Percentiles rank a stretch among this genome's conserved stretches.
Evolutionary conservation across 2,888 invertebrate species (phyloP).

Genomic region (Catonia carolina): DNA sequence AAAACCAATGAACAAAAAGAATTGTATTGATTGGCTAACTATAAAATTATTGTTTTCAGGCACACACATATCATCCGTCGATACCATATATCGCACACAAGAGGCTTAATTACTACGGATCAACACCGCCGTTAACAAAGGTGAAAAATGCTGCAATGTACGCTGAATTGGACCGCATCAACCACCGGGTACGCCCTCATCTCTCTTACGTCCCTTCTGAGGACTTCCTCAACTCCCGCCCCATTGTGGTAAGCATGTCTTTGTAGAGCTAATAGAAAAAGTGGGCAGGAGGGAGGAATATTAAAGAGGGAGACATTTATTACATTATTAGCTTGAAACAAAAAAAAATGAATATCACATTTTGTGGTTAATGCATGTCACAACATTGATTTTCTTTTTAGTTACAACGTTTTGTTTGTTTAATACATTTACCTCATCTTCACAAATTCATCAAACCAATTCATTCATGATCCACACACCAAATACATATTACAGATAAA

Average conservation of each 20-base stretch:
- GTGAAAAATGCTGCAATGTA: constrained; percentile 47
- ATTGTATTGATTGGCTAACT: no score
- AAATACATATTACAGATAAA: no score
- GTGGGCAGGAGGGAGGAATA: neutral
- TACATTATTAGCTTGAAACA: neutral
- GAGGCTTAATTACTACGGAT: constrained; percentile 42
- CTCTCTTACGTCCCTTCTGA: constrained; percentile 60
- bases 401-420: no score
- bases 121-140: constrained; percentile 31
- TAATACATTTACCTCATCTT: no score
- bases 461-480: no score
- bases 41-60: no score
- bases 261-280: no score
- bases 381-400: no score
- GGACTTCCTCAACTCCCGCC: constrained; percentile 70
- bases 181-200: constrained; percentile 56
- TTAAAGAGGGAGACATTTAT: neutral
- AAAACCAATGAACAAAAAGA: no score
- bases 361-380: no score
- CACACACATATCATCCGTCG: constrained; percentile 29
- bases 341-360: no score
- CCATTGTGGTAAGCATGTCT: constrained; percentile 57
- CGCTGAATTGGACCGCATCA: constrained; percentile 62
- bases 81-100: constrained; percentile 45
- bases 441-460: no score